These are phyloP conservation scores for Myotis brandtii DNA, from an alignment of 2,113 vertebrate species.

Conservation along the genomic window DNA sequence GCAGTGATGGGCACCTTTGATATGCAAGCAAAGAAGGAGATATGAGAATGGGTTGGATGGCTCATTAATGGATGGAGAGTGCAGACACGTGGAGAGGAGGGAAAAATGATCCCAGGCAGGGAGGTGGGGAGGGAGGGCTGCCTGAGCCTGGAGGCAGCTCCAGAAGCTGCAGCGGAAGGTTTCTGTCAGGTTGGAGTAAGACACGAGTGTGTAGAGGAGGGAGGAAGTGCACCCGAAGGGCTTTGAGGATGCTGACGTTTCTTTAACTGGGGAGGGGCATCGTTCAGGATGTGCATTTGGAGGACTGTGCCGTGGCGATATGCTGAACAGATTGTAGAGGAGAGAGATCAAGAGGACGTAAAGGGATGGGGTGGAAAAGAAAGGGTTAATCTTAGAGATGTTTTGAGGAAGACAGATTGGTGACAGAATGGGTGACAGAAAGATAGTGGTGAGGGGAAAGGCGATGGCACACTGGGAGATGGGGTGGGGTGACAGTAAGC, in stretches of 20 bases:
- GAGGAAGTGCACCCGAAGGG: not conserved
- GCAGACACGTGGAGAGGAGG: not conserved
- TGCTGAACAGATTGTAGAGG: not conserved
- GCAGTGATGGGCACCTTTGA: rapidly evolving
- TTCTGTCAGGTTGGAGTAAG: not conserved
- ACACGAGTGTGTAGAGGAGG: not conserved
- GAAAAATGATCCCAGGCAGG: not conserved
- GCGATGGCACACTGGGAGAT: not conserved
- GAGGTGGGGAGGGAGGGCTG: not conserved
- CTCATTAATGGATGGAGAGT: not conserved
- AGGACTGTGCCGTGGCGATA: not conserved
- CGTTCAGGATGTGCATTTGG: rapidly evolving
- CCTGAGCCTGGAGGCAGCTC: not conserved
- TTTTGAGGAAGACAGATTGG: not conserved
- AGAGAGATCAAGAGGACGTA: not conserved
- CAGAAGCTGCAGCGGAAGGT: not conserved
- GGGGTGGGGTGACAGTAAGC: not conserved
- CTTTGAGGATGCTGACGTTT: not conserved
- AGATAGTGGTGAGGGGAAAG: not conserved
- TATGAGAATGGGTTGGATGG: rapidly evolving
- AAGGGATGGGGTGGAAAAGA: not conserved
- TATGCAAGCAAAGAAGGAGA: not conserved
- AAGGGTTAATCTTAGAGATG: not conserved
- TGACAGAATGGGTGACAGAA: not conserved
- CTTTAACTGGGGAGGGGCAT: not conserved